Evolutionary conservation across 2,888 invertebrate species (phyloP).

Genomic region (Diogma glabrata): DNA sequence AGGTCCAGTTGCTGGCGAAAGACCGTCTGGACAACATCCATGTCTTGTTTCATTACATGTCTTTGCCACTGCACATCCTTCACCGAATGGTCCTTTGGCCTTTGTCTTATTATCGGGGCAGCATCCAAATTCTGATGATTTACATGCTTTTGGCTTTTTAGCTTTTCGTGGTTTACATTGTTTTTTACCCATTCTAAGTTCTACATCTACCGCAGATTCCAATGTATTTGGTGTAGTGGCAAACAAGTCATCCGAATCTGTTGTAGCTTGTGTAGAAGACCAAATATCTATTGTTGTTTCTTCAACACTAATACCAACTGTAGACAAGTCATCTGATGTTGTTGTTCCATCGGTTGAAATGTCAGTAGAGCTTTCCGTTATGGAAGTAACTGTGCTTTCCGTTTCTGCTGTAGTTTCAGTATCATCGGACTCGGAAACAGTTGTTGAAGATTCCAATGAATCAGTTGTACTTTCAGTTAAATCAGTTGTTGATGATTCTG

Average conservation of each 20-base stretch:
- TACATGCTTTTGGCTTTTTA: slow-evolving; percentile 43
- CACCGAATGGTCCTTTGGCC: slow-evolving; percentile 71
- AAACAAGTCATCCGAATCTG: slow-evolving; percentile 36
- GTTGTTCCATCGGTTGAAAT: slow-evolving; percentile 16
- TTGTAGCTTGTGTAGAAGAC: slow-evolving; percentile 27
- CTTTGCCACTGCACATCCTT: slow-evolving; percentile 59
- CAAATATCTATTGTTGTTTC: slow-evolving; percentile 31
- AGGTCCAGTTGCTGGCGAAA: slow-evolving; percentile 62
- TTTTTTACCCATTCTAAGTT: slow-evolving; percentile 22
- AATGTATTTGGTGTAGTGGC: slow-evolving; percentile 43
- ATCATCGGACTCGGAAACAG: neutral
- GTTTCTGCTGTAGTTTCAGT: slow-evolving; percentile 15
- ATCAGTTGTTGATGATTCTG: slow-evolving; percentile 16
- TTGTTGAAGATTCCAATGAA: slow-evolving; percentile 5
- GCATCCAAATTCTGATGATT: slow-evolving; percentile 61
- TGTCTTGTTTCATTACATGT: slow-evolving; percentile 64
- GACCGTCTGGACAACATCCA: slow-evolving; percentile 75
- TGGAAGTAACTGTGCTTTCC: slow-evolving; percentile 14
- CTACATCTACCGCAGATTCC: slow-evolving; percentile 40
- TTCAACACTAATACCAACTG: slow-evolving; percentile 21
- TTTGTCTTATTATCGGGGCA: slow-evolving; percentile 67
- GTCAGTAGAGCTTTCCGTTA: slow-evolving; percentile 14
- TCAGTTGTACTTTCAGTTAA: slow-evolving; percentile 8
- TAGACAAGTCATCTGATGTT: too few relatives aligned
- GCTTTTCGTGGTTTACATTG: slow-evolving; percentile 48